Evolutionary conservation across 2,888 invertebrate genomes (phyloP).

Genomic region (Athalia circularis): DNA sequence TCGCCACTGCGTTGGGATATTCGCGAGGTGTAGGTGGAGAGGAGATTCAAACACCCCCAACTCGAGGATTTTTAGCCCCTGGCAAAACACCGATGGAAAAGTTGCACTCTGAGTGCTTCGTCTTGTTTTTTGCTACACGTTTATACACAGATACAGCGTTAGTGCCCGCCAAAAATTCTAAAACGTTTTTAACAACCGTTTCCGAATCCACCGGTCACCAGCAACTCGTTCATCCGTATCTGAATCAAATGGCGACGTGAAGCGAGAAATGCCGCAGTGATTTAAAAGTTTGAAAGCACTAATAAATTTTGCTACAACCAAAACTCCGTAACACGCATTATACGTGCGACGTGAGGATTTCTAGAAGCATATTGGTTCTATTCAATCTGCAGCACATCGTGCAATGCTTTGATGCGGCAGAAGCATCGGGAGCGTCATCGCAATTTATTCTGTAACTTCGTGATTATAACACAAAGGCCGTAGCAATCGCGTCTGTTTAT

Average conservation of each 20-base stretch:
- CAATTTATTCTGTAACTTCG: conserved; percentile 43
- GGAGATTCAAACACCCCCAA: conserved; percentile 53
- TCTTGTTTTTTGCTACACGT: conserved; percentile 66
- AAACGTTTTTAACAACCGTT: conserved; percentile 4
- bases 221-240: too few species aligned
- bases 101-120: conserved; percentile 71
- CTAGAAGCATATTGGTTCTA: too few species aligned
- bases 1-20: too few species aligned
- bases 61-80: conserved; percentile 71
- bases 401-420: conserved; percentile 27
- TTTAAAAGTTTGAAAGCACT: neutral
- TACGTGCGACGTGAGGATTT: too few species aligned
- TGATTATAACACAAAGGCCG: conserved; percentile 44
- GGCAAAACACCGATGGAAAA: conserved; percentile 71
- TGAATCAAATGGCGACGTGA: neutral
- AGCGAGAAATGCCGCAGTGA: neutral
- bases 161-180: conserved; percentile 33
- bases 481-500: conserved; percentile 44
- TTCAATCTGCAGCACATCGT: too few species aligned
- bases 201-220: neutral
- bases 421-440: neutral
- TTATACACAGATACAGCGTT: neutral
- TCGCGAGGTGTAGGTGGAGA: conserved; percentile 6
- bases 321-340: too few species aligned
- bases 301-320: too few species aligned